Evolutionary conservation across 1,140 invertebrate genomes (phyloP).

Genomic region (Drosophila ironensis): DNA sequence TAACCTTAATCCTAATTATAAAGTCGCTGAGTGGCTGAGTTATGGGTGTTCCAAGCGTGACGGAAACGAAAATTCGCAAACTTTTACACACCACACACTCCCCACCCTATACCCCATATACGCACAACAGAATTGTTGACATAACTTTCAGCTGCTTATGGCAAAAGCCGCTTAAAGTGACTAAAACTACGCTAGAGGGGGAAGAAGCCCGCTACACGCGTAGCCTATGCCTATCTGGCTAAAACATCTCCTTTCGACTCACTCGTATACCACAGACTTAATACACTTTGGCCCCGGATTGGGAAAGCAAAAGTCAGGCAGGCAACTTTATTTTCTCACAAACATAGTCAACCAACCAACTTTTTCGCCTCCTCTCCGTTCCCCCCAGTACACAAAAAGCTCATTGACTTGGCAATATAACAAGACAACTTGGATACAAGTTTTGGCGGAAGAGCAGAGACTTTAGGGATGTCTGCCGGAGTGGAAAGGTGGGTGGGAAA

Average conservation of each 20-base stretch:
- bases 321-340: conserved; percentile 65
- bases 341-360: conserved; percentile 56
- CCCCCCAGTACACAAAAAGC: conserved; percentile 42
- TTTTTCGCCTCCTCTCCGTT: neutral
- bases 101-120: neutral
- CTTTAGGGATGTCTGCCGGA: neutral
- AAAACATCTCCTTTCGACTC: neutral
- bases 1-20: no score
- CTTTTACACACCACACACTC: no score
- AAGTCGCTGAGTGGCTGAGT: no score
- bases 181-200: conserved; percentile 27
- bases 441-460: conserved; percentile 3
- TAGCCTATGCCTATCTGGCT: conserved; percentile 3
- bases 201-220: neutral
- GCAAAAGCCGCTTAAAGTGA: conserved; percentile 60
- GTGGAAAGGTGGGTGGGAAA: conserved; percentile 8
- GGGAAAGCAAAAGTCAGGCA: conserved; percentile 59
- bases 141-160: conserved; percentile 52
- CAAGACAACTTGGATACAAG: conserved; percentile 56
- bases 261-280: conserved; percentile 37
- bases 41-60: no score
- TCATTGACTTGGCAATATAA: conserved; percentile 71
- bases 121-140: conserved; percentile 19
- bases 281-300: conserved; percentile 61
- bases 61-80: no score